Percentiles rank a stretch among this genome's conserved stretches.
Conservation (phyloP, 2,888 invertebrate species). For the Lasioglossum zephyrum region DNA sequence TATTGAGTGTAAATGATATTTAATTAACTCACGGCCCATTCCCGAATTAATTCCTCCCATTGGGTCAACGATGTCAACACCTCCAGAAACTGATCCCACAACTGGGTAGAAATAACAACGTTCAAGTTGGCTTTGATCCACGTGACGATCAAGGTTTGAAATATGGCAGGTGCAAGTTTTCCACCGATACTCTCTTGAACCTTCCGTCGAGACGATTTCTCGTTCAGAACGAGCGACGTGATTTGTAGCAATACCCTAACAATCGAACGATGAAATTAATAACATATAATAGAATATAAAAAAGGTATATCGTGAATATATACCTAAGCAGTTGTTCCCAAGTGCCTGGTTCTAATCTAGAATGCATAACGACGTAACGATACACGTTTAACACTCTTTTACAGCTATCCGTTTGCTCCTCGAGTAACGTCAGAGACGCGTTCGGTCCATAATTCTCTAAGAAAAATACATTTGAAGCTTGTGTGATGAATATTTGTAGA, state of each 20-base stretch:
- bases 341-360: conserved; percentile 95
- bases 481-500: conserved; percentile 95
- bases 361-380: conserved; percentile 98
- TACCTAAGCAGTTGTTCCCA: conserved; percentile 88
- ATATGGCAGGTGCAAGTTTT: conserved; percentile 93
- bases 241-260: conserved; percentile 92
- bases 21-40: conserved; percentile 93
- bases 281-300: no score
- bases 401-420: conserved; percentile 98
- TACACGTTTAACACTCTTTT: conserved; percentile 98
- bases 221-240: conserved; percentile 94
- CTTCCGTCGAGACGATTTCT: conserved; percentile 91
- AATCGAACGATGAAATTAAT: not conserved
- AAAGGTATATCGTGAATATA: not conserved
- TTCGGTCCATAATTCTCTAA: conserved; percentile 86
- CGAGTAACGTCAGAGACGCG: conserved; percentile 89
- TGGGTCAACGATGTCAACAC: conserved; percentile 95
- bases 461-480: conserved; percentile 97
- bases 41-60: conserved; percentile 97
- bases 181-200: conserved; percentile 89
- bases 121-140: conserved; percentile 99
- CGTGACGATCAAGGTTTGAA: conserved; percentile 97
- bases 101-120: conserved; percentile 93
- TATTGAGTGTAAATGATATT: not conserved
- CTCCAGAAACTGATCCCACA: conserved; percentile 97